A percentile compares a stretch with the other conserved stretches of the same genome.
Evolutionary conservation across 2,113 vertebrate genomes (phyloP).

Genomic region (Ciconia boyciana): DNA sequence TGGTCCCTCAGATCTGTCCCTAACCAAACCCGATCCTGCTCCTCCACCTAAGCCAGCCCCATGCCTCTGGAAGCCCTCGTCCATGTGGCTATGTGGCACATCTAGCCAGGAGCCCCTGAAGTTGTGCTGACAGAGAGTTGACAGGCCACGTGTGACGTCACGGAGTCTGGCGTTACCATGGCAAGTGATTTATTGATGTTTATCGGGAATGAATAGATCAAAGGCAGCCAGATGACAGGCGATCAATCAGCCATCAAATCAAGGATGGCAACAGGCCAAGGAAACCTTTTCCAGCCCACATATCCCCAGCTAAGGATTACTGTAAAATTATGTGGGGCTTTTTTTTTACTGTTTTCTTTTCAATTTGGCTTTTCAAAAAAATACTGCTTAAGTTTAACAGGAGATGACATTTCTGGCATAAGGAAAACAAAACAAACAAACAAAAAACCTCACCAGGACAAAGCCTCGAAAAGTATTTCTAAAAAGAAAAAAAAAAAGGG

Average conservation of each 20-base stretch:
- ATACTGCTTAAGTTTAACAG: constrained; percentile 51
- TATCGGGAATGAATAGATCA: constrained; percentile 99
- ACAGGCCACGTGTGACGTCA: constrained; percentile 88
- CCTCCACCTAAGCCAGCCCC: background rate
- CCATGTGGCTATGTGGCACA: constrained; percentile 25
- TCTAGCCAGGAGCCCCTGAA: constrained; percentile 52
- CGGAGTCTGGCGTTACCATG: constrained; percentile 80
- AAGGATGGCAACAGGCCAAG: constrained; percentile 94
- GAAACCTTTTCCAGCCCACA: constrained; percentile 84
- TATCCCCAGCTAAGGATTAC: constrained; percentile 75
- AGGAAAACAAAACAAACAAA: constrained; percentile 35
- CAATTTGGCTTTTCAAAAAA: constrained; percentile 62
- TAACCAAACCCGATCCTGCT: background rate
- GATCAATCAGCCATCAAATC: constrained; percentile 98
- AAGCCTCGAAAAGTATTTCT: constrained; percentile 50
- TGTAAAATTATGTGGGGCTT: constrained; percentile 81
- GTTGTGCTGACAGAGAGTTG: constrained; percentile 75
- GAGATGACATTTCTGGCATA: constrained; percentile 60
- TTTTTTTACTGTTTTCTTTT: constrained; percentile 47
- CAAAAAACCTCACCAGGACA: background rate
- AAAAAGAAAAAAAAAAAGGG: background rate
- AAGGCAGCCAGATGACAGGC: constrained; percentile 89
- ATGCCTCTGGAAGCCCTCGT: background rate
- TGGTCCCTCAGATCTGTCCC: background rate
- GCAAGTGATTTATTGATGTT: constrained; percentile 96